Conservation (phyloP, 2,888 invertebrate genomes). For the Subacronicta megacephala region DNA sequence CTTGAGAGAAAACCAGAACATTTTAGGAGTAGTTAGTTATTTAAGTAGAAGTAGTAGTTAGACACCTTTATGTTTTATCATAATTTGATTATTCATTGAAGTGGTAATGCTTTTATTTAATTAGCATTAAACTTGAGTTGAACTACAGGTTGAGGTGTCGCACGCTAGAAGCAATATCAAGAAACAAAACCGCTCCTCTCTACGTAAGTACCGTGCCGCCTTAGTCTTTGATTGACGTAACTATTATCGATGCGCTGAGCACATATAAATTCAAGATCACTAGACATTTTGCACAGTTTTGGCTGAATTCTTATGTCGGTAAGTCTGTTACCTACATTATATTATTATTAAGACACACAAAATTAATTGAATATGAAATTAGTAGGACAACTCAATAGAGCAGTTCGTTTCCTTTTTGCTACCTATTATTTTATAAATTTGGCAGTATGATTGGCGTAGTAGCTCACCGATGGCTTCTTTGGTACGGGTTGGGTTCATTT, state of each 20-base stretch:
- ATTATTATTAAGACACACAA: neutral
- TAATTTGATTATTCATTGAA: neutral
- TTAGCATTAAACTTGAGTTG: neutral
- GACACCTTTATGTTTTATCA: neutral
- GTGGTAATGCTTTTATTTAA: neutral
- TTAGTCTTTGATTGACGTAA: conserved; percentile 15
- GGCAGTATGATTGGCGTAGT: no score
- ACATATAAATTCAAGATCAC: conserved; percentile 51
- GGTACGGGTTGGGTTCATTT: no score
- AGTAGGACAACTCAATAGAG: no score
- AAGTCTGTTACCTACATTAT: neutral
- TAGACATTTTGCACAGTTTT: neutral
- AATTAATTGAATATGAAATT: no score
- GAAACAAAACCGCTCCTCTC: conserved; percentile 6
- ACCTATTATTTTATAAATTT: no score
- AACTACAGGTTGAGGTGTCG: neutral
- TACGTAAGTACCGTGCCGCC: conserved; percentile 13
- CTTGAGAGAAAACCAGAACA: no score
- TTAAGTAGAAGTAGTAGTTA: no score
- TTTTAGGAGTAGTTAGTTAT: no score
- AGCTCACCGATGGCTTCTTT: no score
- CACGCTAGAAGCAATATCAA: no score
- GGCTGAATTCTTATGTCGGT: neutral
- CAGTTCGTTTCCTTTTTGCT: no score
- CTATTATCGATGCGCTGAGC: conserved; percentile 30